Evolutionary conservation across 2,888 invertebrate genomes (phyloP).

Genomic region (Prosopocoilus inquinatus): DNA sequence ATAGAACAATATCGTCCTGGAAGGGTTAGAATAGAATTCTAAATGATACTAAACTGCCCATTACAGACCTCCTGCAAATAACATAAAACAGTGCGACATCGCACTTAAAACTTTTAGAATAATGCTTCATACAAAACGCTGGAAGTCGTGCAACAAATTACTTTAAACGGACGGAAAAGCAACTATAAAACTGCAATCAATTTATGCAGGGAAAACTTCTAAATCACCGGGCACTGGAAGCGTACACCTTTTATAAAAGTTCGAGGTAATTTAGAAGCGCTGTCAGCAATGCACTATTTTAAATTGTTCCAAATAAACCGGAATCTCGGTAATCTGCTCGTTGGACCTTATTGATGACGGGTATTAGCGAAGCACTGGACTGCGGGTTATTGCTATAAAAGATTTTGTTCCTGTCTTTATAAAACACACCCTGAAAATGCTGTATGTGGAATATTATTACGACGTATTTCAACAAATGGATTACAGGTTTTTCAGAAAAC

Average conservation of each 20-base stretch:
- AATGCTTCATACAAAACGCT: not conserved
- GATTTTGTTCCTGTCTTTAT: too few species aligned
- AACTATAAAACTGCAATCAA: constrained; percentile 5
- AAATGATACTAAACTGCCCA: too few species aligned
- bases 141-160: not conserved
- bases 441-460: too few species aligned
- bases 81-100: too few species aligned
- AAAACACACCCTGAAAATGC: too few species aligned
- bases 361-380: constrained; percentile 21
- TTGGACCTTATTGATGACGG: constrained; percentile 28
- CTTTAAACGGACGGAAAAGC: not conserved
- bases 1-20: too few species aligned
- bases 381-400: not conserved
- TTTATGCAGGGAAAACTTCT: not conserved
- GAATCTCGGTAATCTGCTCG: constrained; percentile 25
- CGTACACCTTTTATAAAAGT: constrained; percentile 1
- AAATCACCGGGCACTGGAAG: constrained; percentile 2
- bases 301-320: constrained; percentile 27
- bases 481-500: too few species aligned
- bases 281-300: constrained; percentile 9
- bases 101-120: too few species aligned
- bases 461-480: too few species aligned
- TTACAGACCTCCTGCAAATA: too few species aligned
- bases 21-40: too few species aligned
- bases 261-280: constrained; percentile 2